A percentile compares a stretch with the other conserved stretches of the same genome.
Conservation (phyloP, 2,888 invertebrate genomes). For the Syritta pipiens region DNA sequence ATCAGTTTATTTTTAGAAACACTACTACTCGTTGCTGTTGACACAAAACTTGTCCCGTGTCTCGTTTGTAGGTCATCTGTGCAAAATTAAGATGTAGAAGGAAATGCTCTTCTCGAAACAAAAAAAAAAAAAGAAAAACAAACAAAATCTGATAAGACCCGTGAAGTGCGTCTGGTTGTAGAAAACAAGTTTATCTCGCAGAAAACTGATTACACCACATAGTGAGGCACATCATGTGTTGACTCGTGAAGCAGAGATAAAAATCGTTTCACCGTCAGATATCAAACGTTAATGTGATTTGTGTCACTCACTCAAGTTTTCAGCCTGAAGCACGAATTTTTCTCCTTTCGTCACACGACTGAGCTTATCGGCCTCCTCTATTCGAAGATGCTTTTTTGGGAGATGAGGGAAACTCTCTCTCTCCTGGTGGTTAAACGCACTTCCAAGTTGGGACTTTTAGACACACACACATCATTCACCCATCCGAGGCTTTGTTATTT, state of each 20-base stretch:
- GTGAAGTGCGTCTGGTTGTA: slow-evolving; percentile 7
- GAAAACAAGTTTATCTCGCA: slow-evolving; percentile 41
- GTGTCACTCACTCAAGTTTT: slow-evolving; percentile 2
- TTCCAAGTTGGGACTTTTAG: no score
- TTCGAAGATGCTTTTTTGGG: no score
- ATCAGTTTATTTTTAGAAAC: no score
- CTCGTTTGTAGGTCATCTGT: slow-evolving; percentile 44
- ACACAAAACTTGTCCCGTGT: no score
- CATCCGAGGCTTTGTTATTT: slow-evolving; percentile 18
- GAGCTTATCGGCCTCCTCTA: slow-evolving; percentile 1
- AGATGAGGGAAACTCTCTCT: no score
- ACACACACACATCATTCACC: no score
- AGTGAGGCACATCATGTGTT: slow-evolving; percentile 28
- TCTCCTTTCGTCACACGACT: background rate
- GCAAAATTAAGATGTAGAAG: slow-evolving; percentile 10
- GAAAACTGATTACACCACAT: slow-evolving; percentile 38
- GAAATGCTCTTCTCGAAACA: background rate
- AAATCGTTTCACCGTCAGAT: slow-evolving; percentile 9
- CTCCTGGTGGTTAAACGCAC: no score
- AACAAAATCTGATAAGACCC: slow-evolving; percentile 14
- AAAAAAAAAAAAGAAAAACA: slow-evolving; percentile 2
- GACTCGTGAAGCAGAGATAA: slow-evolving; percentile 34
- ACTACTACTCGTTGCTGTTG: no score
- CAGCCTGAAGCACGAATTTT: background rate
- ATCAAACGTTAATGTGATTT: slow-evolving; percentile 21